Evolutionary conservation across 1,140 invertebrate species (phyloP).

Genomic region (Pseudomyrmex cubaensis): DNA sequence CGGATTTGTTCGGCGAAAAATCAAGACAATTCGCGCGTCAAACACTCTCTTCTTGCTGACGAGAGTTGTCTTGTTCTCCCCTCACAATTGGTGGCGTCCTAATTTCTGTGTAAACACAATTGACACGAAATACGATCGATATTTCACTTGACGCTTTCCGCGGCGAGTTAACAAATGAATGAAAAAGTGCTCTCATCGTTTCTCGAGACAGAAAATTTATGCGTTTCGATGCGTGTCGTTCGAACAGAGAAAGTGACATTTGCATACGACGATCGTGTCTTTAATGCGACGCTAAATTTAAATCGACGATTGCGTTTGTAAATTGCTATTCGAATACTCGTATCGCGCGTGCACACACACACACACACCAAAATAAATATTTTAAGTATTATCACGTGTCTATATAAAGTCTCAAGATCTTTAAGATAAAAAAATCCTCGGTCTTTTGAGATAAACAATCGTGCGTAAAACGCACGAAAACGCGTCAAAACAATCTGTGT

Average conservation of each 20-base stretch:
- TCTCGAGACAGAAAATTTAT: too few species aligned
- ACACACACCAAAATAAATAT: too few species aligned
- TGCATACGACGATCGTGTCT: too few species aligned
- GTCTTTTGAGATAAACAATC: too few species aligned
- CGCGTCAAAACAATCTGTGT: too few species aligned
- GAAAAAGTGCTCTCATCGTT: neutral
- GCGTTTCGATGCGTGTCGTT: neutral
- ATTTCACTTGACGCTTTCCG: neutral
- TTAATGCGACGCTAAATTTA: neutral
- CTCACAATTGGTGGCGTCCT: neutral
- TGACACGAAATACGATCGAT: constrained; percentile 31
- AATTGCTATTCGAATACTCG: constrained; percentile 41
- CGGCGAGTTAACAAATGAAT: neutral
- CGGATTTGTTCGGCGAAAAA: constrained; percentile 48
- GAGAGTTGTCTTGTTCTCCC: neutral
- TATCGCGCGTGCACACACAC: neutral
- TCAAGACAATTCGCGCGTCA: neutral
- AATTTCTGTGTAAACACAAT: neutral
- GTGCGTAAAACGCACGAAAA: too few species aligned
- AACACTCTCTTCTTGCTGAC: neutral
- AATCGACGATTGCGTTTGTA: constrained; percentile 31
- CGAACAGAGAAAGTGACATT: neutral
- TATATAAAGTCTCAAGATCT: too few species aligned
- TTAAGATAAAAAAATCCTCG: too few species aligned
- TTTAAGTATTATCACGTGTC: too few species aligned